phyloP scores from a whole-genome alignment of 1,140 invertebrate genomes.

The Caerostris extrusa region DNA sequence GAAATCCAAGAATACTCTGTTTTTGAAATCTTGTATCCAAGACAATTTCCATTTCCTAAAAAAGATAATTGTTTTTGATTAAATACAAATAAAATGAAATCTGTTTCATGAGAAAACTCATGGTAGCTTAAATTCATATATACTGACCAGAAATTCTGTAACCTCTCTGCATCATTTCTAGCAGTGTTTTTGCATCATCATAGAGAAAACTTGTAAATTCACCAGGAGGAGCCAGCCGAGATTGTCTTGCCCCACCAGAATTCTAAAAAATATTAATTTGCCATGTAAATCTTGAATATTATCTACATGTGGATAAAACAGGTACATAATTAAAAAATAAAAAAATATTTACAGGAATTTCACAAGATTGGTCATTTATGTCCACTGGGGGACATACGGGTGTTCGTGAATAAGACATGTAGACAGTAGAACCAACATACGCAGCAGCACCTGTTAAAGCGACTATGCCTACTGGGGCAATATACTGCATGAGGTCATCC shows the following conservation, averaged over 20 bases:
- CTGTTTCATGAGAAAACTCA: neutral
- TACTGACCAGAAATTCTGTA: constrained; percentile 80
- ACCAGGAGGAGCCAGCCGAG: constrained; percentile 61
- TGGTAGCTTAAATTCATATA: neutral
- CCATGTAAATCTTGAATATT: no score
- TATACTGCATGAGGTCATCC: constrained; percentile 73
- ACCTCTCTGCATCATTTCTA: constrained; percentile 82
- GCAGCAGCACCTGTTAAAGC: constrained; percentile 75
- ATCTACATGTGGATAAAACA: neutral
- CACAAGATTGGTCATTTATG: constrained; percentile 87
- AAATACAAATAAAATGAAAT: neutral
- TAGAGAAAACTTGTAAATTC: constrained; percentile 85
- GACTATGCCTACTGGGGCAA: constrained; percentile 66
- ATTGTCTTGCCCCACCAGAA: constrained; percentile 66
- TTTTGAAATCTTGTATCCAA: constrained; percentile 93
- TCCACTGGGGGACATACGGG: constrained; percentile 89
- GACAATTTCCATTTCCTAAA: constrained; percentile 93
- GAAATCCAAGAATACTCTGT: constrained; percentile 95
- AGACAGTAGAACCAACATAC: constrained; percentile 79
- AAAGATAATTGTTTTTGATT: constrained; percentile 84
- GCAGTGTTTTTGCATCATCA: constrained; percentile 82
- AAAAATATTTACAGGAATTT: constrained; percentile 85
- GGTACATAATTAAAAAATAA: neutral
- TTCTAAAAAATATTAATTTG: constrained; percentile 33
- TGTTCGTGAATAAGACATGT: constrained; percentile 87